phyloP scores from a whole-genome alignment of 1,140 invertebrate genomes.

The Grapholita molesta region DNA sequence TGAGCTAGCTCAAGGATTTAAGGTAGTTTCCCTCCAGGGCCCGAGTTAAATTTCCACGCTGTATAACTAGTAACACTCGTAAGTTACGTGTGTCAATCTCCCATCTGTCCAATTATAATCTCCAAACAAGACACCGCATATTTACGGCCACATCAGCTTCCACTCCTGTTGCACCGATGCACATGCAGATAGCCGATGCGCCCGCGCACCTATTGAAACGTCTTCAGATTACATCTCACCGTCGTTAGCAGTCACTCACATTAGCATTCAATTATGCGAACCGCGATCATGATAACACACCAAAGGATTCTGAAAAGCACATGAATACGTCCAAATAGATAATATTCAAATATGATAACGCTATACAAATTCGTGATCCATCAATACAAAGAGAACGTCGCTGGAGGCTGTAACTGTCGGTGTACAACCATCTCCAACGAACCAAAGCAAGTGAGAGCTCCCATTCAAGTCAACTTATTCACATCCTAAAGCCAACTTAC shows the following conservation, averaged over 20 bases:
- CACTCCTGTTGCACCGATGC: slow-evolving; percentile 30
- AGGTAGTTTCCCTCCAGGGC: too few species aligned
- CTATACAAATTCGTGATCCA: slow-evolving; percentile 64
- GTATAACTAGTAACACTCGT: not conserved
- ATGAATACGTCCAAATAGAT: slow-evolving; percentile 28
- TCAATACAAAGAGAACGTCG: slow-evolving; percentile 50
- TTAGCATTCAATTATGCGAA: slow-evolving; percentile 69
- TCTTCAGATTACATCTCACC: slow-evolving; percentile 65
- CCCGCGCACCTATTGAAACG: slow-evolving; percentile 65
- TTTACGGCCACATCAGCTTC: not conserved
- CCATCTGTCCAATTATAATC: not conserved
- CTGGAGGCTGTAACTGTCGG: slow-evolving; percentile 42
- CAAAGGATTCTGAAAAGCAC: slow-evolving; percentile 41
- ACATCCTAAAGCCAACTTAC: not conserved
- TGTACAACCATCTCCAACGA: not conserved
- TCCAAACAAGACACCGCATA: not conserved
- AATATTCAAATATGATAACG: slow-evolving; percentile 44
- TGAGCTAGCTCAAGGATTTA: too few species aligned
- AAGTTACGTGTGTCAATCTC: not conserved
- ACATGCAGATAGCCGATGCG: slow-evolving; percentile 29
- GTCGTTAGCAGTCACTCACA: slow-evolving; percentile 60
- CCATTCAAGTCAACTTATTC: not conserved
- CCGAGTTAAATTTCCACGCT: too few species aligned
- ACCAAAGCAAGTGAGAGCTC: not conserved
- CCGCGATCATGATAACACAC: slow-evolving; percentile 55